Evolutionary conservation across 92 coral and sea anemone species (phyloP).

Genomic region (Palythoa heliodiscus): DNA sequence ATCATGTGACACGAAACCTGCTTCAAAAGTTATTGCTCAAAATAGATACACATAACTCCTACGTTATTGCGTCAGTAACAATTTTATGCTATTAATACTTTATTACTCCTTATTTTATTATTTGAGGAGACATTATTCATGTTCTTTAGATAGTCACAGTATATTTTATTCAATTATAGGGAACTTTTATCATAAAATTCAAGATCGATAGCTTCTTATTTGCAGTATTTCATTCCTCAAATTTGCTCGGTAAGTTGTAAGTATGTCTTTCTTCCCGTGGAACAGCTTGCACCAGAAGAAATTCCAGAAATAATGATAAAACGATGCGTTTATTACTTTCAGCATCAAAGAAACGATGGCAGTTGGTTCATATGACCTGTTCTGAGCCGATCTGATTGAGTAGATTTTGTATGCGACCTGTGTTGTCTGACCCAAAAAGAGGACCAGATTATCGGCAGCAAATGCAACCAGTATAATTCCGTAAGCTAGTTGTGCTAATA

Average conservation of each 20-base stretch:
- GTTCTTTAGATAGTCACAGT: no score
- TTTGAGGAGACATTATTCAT: no score
- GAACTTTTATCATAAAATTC: no score
- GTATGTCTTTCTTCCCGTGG: constrained; percentile 23
- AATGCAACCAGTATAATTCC: constrained; percentile 1
- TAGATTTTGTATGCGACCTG: constrained; percentile 35
- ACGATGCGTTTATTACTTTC: constrained; percentile 22
- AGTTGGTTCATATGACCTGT: background rate
- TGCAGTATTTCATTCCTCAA: background rate
- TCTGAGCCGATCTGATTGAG: background rate
- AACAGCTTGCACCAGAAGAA: constrained; percentile 36
- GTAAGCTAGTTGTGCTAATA: background rate
- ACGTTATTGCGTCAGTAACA: no score
- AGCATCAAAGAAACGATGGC: constrained; percentile 18
- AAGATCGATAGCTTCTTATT: background rate
- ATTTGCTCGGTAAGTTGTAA: constrained; percentile 27
- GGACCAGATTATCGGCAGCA: constrained; percentile 31
- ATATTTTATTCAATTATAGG: no score
- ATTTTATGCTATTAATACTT: no score
- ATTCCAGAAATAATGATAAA: constrained; percentile 24
- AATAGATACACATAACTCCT: no score
- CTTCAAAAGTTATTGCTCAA: background rate
- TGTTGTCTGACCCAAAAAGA: constrained; percentile 24
- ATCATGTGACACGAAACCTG: background rate
- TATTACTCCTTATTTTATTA: no score